These are phyloP conservation scores for Bombus terrestris DNA, from an alignment of 1,140 invertebrate genomes.

Conservation along the genomic window DNA sequence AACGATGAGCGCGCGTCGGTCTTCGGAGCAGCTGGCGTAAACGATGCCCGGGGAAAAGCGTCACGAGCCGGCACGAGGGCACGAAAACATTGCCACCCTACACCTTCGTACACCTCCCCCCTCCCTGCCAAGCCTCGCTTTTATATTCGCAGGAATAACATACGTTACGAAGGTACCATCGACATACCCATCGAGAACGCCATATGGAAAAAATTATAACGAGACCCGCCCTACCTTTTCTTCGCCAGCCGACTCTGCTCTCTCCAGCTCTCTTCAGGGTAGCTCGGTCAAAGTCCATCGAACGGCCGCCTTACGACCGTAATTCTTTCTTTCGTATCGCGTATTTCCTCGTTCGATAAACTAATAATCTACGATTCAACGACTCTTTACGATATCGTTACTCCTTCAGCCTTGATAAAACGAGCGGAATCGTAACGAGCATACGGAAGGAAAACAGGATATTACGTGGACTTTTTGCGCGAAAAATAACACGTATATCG, in stretches of 20 bases:
- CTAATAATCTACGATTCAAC: background rate
- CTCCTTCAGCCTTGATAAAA: too few species aligned
- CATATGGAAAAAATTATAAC: slow-evolving; percentile 16
- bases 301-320: background rate
- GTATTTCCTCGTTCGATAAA: background rate
- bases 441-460: background rate
- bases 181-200: background rate
- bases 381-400: background rate
- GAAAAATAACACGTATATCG: background rate
- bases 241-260: background rate
- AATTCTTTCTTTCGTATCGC: background rate
- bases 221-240: background rate
- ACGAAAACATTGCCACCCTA: background rate
- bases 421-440: background rate
- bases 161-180: slow-evolving; percentile 44
- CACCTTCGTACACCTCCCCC: too few species aligned
- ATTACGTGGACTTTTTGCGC: background rate
- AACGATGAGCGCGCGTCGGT: slow-evolving; percentile 84
- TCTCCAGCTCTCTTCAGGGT: too few species aligned
- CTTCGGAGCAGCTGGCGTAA: slow-evolving; percentile 52
- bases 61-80: slow-evolving; percentile 26
- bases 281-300: background rate
- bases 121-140: background rate
- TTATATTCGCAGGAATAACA: slow-evolving; percentile 35
- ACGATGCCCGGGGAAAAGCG: slow-evolving; percentile 54